Evolutionary conservation across 2,797 vertebrate species (phyloP), one percentile per base, ranked within the genome.

Genomic region (Alosa sapidissima): DNA sequence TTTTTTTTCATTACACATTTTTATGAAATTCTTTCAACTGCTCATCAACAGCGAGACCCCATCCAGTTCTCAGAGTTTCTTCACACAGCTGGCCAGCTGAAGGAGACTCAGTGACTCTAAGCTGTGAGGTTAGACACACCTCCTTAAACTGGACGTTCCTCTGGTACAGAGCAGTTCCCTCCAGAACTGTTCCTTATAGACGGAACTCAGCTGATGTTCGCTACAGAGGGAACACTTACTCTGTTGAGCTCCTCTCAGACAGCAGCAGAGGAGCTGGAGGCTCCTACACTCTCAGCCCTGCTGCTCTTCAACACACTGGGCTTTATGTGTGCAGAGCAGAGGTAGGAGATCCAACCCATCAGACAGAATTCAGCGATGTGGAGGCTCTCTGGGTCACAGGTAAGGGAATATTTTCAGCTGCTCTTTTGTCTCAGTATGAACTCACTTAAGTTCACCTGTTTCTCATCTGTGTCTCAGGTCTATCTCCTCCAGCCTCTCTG

Each of bases 41-140:
- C 7, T 9, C 58, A 62, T 62, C n/a, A 47, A 78, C 72, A 78
- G 72, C 16, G 6, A 78, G 10, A 47, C 72, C 72, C 5, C 16
- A 6, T 47, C 72, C 41, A 47, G 41, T 78, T 5, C 72, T 78
- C 28, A 47, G 41, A 21, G 72, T 41, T 7, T 45, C 72, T 47
- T 14, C 72, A 78, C 72, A 78, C 36, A 45, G 5, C 41, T 75
- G 62, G 62, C 65, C 28, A 65, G 52, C 41, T 72, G 82, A 55
- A 55, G 81, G 85, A 81, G 85, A 86, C 49, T 75, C 85, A 33
- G 85, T 52, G 36, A 83, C 51, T 36, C 62, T 83, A 81, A 86
- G 41, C 65, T 86, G 85, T 86, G 62, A 78, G 51, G 21, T 86
- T 49, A n/a, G n/a, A 14, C 14, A 36, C 21, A 48, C 78, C 9